Evolutionary conservation across 2,797 vertebrate genomes (phyloP).

Genomic region (Platalea minor): DNA sequence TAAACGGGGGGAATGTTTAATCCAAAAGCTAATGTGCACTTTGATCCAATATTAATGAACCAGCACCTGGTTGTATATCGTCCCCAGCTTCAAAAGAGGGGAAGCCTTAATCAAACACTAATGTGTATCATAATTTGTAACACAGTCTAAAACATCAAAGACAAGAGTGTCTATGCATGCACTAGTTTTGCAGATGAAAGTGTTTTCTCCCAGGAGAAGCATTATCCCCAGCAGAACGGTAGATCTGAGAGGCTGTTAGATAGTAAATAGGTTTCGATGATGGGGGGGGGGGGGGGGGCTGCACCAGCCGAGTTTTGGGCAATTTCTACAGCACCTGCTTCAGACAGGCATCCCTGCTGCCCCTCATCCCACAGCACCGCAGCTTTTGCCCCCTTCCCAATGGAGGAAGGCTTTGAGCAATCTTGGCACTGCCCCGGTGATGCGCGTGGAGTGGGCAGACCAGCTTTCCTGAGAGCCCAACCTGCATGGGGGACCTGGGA

Average conservation of each 20-base stretch:
- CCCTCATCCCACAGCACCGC: background rate
- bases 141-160: slow-evolving; percentile 63
- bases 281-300: background rate
- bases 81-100: slow-evolving; percentile 60
- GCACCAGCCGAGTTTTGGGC: background rate
- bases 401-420: background rate
- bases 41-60: slow-evolving; percentile 67
- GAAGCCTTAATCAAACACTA: slow-evolving; percentile 65
- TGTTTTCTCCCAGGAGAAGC: slow-evolving; percentile 56
- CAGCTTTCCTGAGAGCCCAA: background rate
- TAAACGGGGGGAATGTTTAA: slow-evolving; percentile 57
- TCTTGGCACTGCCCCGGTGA: background rate
- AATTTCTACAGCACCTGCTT: background rate
- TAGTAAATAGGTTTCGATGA: background rate
- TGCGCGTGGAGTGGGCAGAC: background rate
- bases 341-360: background rate
- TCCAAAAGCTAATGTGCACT: slow-evolving; percentile 57
- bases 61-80: slow-evolving; percentile 44
- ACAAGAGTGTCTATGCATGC: slow-evolving; percentile 25
- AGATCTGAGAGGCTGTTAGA: slow-evolving; percentile 50
- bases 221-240: slow-evolving; percentile 57
- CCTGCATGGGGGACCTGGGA: background rate
- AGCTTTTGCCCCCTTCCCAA: background rate
- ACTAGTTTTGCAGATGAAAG: slow-evolving; percentile 63
- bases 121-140: slow-evolving; percentile 65